These are phyloP conservation scores for Agrypnia vestita DNA, from an alignment of 1,140 invertebrate species.

Conservation along the genomic window DNA sequence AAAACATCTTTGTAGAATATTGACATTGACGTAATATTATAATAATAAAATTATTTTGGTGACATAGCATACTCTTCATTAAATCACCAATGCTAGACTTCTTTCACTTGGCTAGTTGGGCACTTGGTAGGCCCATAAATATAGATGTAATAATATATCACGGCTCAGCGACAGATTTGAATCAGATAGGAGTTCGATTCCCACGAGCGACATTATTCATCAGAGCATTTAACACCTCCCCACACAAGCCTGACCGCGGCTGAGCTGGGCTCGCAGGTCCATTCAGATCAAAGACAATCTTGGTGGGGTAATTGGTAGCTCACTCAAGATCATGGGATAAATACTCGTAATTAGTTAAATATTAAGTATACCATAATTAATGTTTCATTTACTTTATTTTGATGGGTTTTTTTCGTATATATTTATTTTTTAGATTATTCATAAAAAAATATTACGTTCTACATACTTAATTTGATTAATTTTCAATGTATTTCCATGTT, in stretches of 20 bases:
- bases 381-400: not conserved
- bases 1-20: too few relatives aligned
- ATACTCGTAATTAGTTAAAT: too few relatives aligned
- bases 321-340: not conserved
- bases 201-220: slow-evolving; percentile 19
- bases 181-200: slow-evolving; percentile 16
- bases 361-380: not conserved
- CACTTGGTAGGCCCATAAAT: not conserved
- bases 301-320: not conserved
- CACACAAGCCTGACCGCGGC: not conserved
- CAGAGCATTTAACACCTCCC: slow-evolving; percentile 21
- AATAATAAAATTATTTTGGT: too few relatives aligned
- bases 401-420: too few relatives aligned
- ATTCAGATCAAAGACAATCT: too few relatives aligned
- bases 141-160: slow-evolving; percentile 3
- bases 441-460: too few relatives aligned
- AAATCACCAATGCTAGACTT: too few relatives aligned
- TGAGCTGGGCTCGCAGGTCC: not conserved
- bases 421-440: too few relatives aligned
- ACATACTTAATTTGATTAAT: too few relatives aligned
- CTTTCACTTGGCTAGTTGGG: not conserved
- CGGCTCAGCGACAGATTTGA: slow-evolving; percentile 13
- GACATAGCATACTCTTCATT: too few relatives aligned
- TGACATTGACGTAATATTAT: too few relatives aligned
- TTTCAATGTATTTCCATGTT: too few relatives aligned